These are phyloP conservation scores for Hymenopus coronatus DNA, from an alignment of 2,888 invertebrate species.

Conservation along the genomic window DNA sequence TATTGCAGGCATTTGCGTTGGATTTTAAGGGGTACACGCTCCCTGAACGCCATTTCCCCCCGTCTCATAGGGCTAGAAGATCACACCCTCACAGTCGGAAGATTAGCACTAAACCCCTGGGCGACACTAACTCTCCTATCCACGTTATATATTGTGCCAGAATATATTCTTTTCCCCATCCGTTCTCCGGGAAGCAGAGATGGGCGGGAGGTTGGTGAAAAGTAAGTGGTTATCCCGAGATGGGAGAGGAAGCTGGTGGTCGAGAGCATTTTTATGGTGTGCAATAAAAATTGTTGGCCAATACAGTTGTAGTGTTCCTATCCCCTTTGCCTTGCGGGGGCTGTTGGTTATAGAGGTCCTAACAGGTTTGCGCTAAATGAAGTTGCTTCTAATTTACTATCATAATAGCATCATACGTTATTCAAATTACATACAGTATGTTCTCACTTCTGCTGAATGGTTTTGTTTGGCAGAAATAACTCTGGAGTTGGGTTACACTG, in stretches of 20 bases:
- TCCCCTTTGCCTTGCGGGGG: not conserved
- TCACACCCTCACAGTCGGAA: not conserved
- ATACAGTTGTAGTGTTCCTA: not conserved
- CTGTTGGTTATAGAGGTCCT: too few species aligned
- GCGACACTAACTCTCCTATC: not conserved
- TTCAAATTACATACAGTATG: not conserved
- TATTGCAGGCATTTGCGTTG: not conserved
- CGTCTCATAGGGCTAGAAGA: not conserved
- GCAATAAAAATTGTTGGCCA: conserved; percentile 8
- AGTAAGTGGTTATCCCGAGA: not conserved
- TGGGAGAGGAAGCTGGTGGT: not conserved
- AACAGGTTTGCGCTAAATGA: not conserved
- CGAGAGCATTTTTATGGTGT: conserved; percentile 1
- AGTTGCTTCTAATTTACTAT: not conserved
- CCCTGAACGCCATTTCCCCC: not conserved
- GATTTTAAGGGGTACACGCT: not conserved
- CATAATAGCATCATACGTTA: not conserved
- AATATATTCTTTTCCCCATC: not conserved
- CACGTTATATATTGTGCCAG: not conserved
- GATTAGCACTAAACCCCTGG: conserved; percentile 1
- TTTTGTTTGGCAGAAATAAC: not conserved
- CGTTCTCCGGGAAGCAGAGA: not conserved
- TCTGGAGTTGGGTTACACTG: not conserved
- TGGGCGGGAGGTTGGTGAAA: not conserved
- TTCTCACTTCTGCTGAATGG: not conserved